These are phyloP conservation scores for Scaptomyza graminum DNA, from an alignment of 1,140 invertebrate species.

Conservation along the genomic window DNA sequence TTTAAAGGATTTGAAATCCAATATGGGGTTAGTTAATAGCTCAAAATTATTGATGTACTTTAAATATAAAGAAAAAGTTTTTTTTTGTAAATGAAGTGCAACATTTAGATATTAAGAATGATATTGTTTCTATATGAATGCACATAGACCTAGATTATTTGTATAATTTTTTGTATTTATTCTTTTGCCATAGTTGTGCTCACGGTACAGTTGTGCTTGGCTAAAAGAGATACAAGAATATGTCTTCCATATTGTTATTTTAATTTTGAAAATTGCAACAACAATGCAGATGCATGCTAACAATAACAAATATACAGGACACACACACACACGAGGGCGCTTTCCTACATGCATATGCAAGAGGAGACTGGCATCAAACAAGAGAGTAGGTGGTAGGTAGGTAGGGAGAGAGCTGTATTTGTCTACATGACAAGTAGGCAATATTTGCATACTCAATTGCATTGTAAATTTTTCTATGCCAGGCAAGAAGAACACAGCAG, in stretches of 20 bases:
- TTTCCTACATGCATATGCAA: slow-evolving; percentile 24
- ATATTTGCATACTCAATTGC: slow-evolving; percentile 83
- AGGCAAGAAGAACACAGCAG: slow-evolving; percentile 27
- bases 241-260: slow-evolving; percentile 71
- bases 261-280: slow-evolving; percentile 80
- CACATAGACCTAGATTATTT: not conserved
- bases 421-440: slow-evolving; percentile 81
- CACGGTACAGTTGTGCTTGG: slow-evolving; percentile 50
- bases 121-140: slow-evolving; percentile 1
- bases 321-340: slow-evolving; percentile 20
- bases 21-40: too few relatives aligned
- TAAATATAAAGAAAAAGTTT: not conserved
- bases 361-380: slow-evolving; percentile 26
- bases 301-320: slow-evolving; percentile 61
- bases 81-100: not conserved
- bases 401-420: slow-evolving; percentile 46
- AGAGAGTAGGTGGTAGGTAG: not conserved
- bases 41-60: too few relatives aligned
- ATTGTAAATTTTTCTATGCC: slow-evolving; percentile 81
- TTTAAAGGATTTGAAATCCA: too few relatives aligned
- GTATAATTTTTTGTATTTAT: too few relatives aligned
- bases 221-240: slow-evolving; percentile 11
- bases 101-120: not conserved
- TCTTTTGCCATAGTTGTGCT: not conserved
- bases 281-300: slow-evolving; percentile 60